Percentiles rank a stretch among this genome's conserved stretches.
phyloP scores from a whole-genome alignment of 2,888 invertebrate genomes.

The Limnephilus rhombicus region DNA sequence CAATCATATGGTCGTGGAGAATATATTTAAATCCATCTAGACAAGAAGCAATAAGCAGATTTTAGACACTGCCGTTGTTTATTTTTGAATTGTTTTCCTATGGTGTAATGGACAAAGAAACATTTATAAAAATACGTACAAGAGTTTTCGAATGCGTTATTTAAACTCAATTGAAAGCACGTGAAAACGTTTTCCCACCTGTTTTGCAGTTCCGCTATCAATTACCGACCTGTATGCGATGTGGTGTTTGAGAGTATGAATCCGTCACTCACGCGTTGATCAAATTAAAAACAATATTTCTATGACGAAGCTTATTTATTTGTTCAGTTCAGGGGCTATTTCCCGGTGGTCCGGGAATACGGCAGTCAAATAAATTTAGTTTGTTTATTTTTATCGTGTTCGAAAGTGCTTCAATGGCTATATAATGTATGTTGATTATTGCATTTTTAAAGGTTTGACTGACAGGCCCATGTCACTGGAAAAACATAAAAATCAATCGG shows the following conservation, averaged over 20 bases:
- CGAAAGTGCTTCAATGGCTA: constrained; percentile 49
- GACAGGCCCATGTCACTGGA: constrained; percentile 52
- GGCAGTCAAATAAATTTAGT: constrained; percentile 40
- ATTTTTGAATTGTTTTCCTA: not conserved
- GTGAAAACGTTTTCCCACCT: not conserved
- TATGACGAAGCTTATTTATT: constrained; percentile 60
- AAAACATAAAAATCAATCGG: constrained; percentile 35
- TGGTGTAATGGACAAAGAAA: not conserved
- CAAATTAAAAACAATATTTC: constrained; percentile 50
- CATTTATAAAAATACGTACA: not conserved
- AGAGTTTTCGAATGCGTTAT: not conserved
- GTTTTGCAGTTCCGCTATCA: not conserved
- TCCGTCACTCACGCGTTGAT: constrained; percentile 22
- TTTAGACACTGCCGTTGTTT: not conserved
- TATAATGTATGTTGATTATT: constrained; percentile 39
- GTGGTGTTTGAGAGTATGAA: not conserved
- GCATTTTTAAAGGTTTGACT: constrained; percentile 55
- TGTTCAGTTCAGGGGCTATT: constrained; percentile 55
- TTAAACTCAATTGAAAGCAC: not conserved
- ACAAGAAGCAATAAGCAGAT: not conserved
- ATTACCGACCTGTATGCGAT: not conserved
- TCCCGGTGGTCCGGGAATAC: constrained; percentile 56
- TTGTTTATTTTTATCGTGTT: constrained; percentile 30
- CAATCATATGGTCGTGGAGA: constrained; percentile 6
- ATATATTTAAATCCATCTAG: not conserved